phyloP scores from a whole-genome alignment of 2,888 invertebrate genomes.

The Lepidochrysops patricia region DNA sequence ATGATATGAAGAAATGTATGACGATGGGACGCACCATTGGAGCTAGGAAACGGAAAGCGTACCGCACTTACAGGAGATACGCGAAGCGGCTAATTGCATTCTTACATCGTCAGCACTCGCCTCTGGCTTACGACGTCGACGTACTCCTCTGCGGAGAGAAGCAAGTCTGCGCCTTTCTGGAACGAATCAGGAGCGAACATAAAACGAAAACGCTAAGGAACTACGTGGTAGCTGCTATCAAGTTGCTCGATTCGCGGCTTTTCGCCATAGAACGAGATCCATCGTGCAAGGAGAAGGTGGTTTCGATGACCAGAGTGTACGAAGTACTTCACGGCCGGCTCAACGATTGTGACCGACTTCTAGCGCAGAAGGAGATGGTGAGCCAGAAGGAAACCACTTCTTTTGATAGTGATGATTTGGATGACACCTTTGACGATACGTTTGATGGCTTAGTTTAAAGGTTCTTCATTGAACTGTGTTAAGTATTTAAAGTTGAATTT shows the following conservation, averaged over 20 bases:
- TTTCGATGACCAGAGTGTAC: constrained; percentile 66
- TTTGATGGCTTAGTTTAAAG: constrained; percentile 52
- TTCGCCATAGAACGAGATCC: constrained; percentile 70
- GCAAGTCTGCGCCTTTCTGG: constrained; percentile 64
- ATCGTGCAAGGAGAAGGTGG: constrained; percentile 65
- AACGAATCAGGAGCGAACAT: constrained; percentile 61
- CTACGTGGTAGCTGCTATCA: constrained; percentile 68
- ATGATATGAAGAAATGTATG: constrained; percentile 73
- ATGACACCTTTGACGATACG: constrained; percentile 52
- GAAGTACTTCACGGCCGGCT: constrained; percentile 59
- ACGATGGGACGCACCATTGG: constrained; percentile 65
- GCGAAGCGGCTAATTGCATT: constrained; percentile 65
- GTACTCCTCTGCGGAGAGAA: constrained; percentile 63
- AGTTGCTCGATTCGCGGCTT: constrained; percentile 61
- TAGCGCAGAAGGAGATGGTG: constrained; percentile 49
- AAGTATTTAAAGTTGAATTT: too few species aligned
- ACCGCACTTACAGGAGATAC: constrained; percentile 64
- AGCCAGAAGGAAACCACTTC: constrained; percentile 39
- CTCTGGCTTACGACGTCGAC: constrained; percentile 67
- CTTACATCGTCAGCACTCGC: constrained; percentile 66
- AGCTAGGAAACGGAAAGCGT: constrained; percentile 61
- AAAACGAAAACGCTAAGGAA: constrained; percentile 67
- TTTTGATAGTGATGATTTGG: constrained; percentile 53
- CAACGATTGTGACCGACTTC: constrained; percentile 58
- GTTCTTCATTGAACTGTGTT: too few species aligned